These are phyloP conservation scores for Xanthorhoe spadicearia DNA, from an alignment of 2,888 invertebrate species.

Conservation along the genomic window DNA sequence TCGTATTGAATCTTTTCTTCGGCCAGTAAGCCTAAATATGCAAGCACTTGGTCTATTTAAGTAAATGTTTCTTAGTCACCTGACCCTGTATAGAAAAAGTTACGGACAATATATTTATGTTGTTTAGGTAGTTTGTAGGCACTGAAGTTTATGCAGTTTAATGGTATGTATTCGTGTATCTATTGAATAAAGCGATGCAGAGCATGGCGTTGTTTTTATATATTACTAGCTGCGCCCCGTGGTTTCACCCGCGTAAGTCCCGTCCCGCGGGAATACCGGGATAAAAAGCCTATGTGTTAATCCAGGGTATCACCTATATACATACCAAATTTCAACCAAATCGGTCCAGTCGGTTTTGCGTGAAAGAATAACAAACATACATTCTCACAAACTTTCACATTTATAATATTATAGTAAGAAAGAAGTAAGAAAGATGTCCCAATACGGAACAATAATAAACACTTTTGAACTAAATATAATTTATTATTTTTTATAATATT, in stretches of 20 bases:
- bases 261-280: no score
- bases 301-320: no score
- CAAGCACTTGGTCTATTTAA: conserved; percentile 23
- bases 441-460: conserved; percentile 14
- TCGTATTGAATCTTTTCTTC: background rate
- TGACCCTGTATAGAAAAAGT: conserved; percentile 73
- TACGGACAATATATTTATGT: conserved; percentile 80
- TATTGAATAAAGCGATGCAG: conserved; percentile 77
- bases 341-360: no score
- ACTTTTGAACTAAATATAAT: conserved; percentile 79
- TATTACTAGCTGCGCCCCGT: no score
- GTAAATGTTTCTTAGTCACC: conserved; percentile 65
- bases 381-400: no score
- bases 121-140: conserved; percentile 84
- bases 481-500: conserved; percentile 82
- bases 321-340: no score
- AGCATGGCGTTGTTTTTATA: conserved; percentile 52
- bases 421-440: no score
- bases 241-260: no score
- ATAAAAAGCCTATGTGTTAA: no score
- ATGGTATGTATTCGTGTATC: conserved; percentile 79
- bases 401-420: no score
- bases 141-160: conserved; percentile 83
- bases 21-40: background rate
- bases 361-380: no score